Base-by-base conservation (phyloP, 2,797 vertebrate genomes). In the Phataginus tricuspis region DNA sequence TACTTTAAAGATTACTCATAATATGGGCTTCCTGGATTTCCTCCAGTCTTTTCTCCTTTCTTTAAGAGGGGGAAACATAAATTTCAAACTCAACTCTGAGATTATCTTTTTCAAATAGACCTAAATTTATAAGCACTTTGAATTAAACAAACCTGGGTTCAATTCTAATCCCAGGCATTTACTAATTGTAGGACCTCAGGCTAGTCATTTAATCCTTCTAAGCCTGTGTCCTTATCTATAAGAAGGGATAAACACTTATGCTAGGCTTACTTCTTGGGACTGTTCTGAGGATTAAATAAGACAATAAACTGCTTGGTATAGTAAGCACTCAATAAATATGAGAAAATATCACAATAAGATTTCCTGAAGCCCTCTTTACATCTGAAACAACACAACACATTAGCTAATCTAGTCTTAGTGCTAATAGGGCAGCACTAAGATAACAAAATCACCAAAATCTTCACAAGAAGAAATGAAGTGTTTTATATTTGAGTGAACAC, bases 81-180 rank as follows among this genome's bases (percentile, higher is more conserved):
- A 96, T 92, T 95, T 96, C 68, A 93, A 92, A 92, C 29, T 69
- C 39, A 84, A 90, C 57, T 82, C 39, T 90, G 64, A 85, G 8
- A 82, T 34, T 61, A 89, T 61, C 21, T 74, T 89, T 95, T 86
- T 53, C 25, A 82, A 59, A 68, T 2, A 89, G 72, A 68, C 37
- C 27, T 91, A 69, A 94, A 85, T 11, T 89, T 90, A 89, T 42
- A n/a, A 86, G 27, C 7, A 55, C 21, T 42, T 95, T 86, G 12
- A 74, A 66, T 83, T 80, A 89, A 89, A 93, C 25, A 72, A 55
- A 91, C 2, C 12, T 9, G 51, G 51, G 74, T 78, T 86, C 39
- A 72, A 69, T 69, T 82, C 59, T 94, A 94, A 94, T 74, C 19
- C 64, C 39, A 64, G 39, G 34, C 5, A 71, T 49, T 92, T 92